Conservation (phyloP, 2,113 vertebrate genomes). For the Rafetus swinhoei region DNA sequence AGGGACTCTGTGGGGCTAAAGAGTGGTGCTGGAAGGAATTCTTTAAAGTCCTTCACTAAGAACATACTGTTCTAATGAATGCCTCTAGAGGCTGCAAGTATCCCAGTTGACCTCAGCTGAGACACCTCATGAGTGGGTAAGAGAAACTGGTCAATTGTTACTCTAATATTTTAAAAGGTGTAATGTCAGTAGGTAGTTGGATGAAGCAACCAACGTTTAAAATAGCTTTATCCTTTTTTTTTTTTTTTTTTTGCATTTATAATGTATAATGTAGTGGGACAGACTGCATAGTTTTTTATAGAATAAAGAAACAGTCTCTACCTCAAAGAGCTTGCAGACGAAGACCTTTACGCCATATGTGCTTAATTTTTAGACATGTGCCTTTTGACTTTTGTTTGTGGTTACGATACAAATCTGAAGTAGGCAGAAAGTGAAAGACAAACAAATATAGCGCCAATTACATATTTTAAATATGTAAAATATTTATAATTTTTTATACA, state of each 20-base stretch:
- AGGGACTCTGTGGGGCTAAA: slow-evolving; percentile 31
- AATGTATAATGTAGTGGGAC: neutral
- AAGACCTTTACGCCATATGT: neutral
- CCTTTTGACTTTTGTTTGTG: neutral
- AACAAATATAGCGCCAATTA: neutral
- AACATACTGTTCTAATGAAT: neutral
- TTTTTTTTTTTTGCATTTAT: neutral
- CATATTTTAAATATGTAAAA: too few relatives aligned
- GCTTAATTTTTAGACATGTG: neutral
- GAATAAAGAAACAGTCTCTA: neutral
- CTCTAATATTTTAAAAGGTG: neutral
- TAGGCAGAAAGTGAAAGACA: neutral
- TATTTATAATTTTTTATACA: too few relatives aligned
- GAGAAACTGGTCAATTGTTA: neutral
- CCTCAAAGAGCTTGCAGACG: neutral
- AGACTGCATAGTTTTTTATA: neutral
- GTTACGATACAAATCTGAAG: neutral
- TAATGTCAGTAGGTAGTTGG: neutral
- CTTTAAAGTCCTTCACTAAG: neutral
- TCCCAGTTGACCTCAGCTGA: neutral
- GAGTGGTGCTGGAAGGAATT: neutral
- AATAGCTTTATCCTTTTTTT: neutral
- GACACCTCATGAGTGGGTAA: neutral
- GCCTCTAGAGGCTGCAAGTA: neutral
- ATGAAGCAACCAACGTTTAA: neutral